These are phyloP conservation scores for Tenthredo amoena DNA, from an alignment of 2,888 invertebrate species.

Conservation along the genomic window DNA sequence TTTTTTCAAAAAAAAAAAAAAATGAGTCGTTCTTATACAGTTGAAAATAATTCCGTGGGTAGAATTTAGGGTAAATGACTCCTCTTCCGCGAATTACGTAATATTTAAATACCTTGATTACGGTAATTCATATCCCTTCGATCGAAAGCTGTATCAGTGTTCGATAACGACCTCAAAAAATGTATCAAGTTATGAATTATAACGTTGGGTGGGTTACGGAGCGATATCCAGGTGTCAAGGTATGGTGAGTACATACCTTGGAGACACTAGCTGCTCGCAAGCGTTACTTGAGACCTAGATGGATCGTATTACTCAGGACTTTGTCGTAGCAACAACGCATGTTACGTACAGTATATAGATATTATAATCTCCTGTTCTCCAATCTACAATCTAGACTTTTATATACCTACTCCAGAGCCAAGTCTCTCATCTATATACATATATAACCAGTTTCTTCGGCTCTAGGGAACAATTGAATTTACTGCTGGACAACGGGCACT, in stretches of 20 bases:
- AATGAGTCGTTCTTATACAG: neutral
- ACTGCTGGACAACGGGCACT: neutral
- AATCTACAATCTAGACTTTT: constrained; percentile 45
- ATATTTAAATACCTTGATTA: neutral
- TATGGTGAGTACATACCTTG: neutral
- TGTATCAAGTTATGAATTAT: neutral
- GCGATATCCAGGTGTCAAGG: constrained; percentile 25
- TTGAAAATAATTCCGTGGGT: neutral
- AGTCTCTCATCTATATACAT: neutral
- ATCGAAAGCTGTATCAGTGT: neutral
- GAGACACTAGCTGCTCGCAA: neutral
- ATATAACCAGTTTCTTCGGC: constrained; percentile 33
- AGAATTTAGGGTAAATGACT: neutral
- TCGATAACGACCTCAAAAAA: neutral
- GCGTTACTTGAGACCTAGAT: constrained; percentile 33
- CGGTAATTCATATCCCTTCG: neutral
- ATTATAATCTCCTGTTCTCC: constrained; percentile 5
- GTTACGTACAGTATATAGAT: neutral
- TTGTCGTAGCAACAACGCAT: constrained; percentile 4
- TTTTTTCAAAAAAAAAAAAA: too few relatives aligned
- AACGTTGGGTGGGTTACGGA: neutral
- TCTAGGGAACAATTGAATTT: constrained; percentile 38
- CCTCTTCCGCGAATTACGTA: neutral
- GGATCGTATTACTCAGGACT: constrained; percentile 23
- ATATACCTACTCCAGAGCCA: neutral